Evolutionary conservation across 2,113 vertebrate genomes (phyloP), one percentile per base, ranked within the genome.

Genomic region (Arizona elegans): DNA sequence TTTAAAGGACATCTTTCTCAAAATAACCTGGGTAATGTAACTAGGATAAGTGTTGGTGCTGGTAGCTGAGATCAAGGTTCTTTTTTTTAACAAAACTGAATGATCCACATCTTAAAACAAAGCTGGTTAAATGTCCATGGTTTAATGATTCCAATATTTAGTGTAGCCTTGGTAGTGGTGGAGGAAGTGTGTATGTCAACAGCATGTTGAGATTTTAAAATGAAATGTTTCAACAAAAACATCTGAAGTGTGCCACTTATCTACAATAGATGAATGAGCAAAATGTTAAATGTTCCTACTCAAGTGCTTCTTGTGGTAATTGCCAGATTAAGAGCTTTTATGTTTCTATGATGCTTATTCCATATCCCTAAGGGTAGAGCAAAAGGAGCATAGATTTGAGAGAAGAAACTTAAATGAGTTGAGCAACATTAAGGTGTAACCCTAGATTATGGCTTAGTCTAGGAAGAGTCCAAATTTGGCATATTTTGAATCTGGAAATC

Each of bases 241-340:
- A 50, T 56, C 23, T 89, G 65, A 92, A 92, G 92, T 52, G 21
- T 47, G 65, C 53, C 65, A 89, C 0, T 58, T 2, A 38, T 47
- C 81, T 89, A 6, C n/a, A n/a, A 50, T 43, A 59, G 19, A 26
- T 26, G 54, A 29, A 59, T 3, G 8, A 62, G 47, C 47, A 87
- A 55, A 8, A 52, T 93, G 33, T 81, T 29, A 70, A 81, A 86
- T 92, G 85, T 56, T 50, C 12, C 29, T 43, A 33, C 52, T 0
- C 13, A 38, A 88, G 10, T 87, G 88, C 59, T 56, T 65, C 38
- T 92, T 59, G 0, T 24, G 90, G 12, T 89, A 55, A 86, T 3
- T 86, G 92, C 56, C 86, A 93, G 86, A 90, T 94, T 87, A 92
- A 95, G 90, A 33, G 52, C 24, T 86, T 29, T 17, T 91, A 47